Conservation (phyloP, 2,888 invertebrate genomes). For the Eulithis testata region DNA sequence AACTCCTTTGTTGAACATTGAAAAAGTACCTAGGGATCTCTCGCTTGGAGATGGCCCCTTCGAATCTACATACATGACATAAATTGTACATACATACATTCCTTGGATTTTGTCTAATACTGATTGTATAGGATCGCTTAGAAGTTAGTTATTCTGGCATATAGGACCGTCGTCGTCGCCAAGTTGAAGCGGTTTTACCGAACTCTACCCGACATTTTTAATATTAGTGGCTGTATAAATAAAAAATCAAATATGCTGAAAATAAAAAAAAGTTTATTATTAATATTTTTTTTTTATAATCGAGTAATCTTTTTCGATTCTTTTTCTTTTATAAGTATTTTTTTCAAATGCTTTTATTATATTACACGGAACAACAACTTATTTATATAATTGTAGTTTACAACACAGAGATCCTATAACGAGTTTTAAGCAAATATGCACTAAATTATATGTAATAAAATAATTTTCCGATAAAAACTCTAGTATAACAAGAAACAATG, state of each 20-base stretch:
- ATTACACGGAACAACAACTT: slow-evolving; percentile 33
- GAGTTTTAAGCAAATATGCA: slow-evolving; percentile 18
- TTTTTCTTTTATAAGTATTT: slow-evolving; percentile 41
- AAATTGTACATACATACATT: too few species aligned
- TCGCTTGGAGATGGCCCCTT: too few species aligned
- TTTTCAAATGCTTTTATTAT: slow-evolving; percentile 34
- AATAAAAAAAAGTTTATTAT: slow-evolving; percentile 65
- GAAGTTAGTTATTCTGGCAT: too few species aligned
- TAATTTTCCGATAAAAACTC: slow-evolving; percentile 49
- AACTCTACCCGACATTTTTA: background rate
- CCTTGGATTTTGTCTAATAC: too few species aligned
- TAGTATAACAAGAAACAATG: slow-evolving; percentile 55
- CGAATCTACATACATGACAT: too few species aligned
- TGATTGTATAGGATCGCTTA: too few species aligned
- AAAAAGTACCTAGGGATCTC: too few species aligned
- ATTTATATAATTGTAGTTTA: slow-evolving; percentile 11
- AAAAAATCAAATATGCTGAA: slow-evolving; percentile 66
- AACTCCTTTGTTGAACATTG: too few species aligned
- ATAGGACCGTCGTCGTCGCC: too few species aligned
- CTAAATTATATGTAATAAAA: slow-evolving; percentile 24
- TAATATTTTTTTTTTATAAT: slow-evolving; percentile 50
- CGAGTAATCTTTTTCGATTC: slow-evolving; percentile 55
- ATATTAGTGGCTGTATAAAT: slow-evolving; percentile 38
- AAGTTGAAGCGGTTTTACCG: background rate
- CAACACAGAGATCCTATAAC: slow-evolving; percentile 31